Evolutionary conservation across 1,140 invertebrate species (phyloP).

Genomic region (Archivesica marissinica): DNA sequence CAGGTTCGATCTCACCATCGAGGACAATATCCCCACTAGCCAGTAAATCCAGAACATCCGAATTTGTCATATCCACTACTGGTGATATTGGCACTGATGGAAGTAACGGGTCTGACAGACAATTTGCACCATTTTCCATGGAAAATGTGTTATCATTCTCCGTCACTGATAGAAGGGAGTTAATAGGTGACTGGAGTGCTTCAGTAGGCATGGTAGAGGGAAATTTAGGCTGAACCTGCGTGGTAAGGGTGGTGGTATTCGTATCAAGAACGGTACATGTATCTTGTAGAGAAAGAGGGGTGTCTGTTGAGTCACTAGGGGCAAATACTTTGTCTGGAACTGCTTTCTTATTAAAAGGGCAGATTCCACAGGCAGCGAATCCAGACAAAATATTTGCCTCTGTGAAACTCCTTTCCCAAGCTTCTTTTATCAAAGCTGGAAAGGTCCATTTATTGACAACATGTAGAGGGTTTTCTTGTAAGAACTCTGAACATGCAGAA

Average conservation of each 20-base stretch:
- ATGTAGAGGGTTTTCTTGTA: constrained; percentile 56
- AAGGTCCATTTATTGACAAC: constrained; percentile 62
- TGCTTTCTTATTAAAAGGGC: constrained; percentile 36
- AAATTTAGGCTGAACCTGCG: background rate
- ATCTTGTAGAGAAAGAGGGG: background rate
- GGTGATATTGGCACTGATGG: background rate
- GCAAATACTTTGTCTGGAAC: constrained; percentile 51
- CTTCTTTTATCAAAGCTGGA: constrained; percentile 35
- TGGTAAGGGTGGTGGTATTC: background rate
- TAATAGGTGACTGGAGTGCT: background rate
- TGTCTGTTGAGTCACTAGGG: background rate
- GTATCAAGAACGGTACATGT: background rate
- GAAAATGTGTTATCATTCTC: background rate
- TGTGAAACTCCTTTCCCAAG: constrained; percentile 26
- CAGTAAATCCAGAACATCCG: background rate
- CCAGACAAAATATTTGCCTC: constrained; percentile 39
- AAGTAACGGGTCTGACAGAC: background rate
- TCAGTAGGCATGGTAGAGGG: background rate
- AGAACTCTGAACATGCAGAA: constrained; percentile 60
- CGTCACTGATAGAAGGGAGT: background rate
- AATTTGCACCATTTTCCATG: background rate
- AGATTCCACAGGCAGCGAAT: constrained; percentile 55
- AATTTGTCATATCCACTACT: background rate
- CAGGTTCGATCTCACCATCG: constrained; percentile 1
- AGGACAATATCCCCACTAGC: background rate